These are phyloP conservation scores for Hydractinia echinata DNA, from an alignment of 30 jellyfish, hydroid and myxozoan genomes.

Conservation along the genomic window DNA sequence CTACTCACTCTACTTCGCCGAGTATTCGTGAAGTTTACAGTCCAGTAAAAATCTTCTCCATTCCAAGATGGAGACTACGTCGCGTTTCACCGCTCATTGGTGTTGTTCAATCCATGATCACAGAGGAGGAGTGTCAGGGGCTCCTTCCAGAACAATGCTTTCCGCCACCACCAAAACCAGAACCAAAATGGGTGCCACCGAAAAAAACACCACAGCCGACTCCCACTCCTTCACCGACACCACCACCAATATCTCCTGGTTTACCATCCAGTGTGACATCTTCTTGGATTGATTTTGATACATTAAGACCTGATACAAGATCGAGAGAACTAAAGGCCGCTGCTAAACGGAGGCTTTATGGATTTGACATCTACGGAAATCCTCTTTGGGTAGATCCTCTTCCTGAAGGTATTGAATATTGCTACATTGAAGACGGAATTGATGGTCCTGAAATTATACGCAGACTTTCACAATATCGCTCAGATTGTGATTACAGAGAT, in stretches of 20 bases:
- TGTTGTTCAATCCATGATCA: neutral
- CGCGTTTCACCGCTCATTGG: too few species aligned
- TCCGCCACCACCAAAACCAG: slow-evolving; percentile 3
- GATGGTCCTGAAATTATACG: neutral
- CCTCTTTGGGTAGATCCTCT: neutral
- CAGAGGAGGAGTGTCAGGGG: neutral
- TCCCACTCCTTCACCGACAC: neutral
- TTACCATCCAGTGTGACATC: neutral
- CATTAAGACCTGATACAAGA: neutral
- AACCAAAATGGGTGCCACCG: neutral
- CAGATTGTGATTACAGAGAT: neutral
- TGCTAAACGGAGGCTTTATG: neutral
- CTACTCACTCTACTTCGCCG: too few species aligned
- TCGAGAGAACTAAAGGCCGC: neutral
- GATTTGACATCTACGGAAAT: neutral
- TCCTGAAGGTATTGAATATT: neutral
- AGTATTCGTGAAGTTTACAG: too few species aligned
- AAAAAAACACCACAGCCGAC: neutral
- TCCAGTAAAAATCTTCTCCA: too few species aligned
- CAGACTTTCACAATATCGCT: neutral
- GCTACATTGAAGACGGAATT: neutral
- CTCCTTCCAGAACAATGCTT: neutral
- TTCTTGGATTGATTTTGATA: neutral
- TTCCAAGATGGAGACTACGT: too few species aligned
- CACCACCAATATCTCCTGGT: neutral